phyloP scores from a whole-genome alignment of 2,797 vertebrate genomes.

The Hippocampus kuda region DNA sequence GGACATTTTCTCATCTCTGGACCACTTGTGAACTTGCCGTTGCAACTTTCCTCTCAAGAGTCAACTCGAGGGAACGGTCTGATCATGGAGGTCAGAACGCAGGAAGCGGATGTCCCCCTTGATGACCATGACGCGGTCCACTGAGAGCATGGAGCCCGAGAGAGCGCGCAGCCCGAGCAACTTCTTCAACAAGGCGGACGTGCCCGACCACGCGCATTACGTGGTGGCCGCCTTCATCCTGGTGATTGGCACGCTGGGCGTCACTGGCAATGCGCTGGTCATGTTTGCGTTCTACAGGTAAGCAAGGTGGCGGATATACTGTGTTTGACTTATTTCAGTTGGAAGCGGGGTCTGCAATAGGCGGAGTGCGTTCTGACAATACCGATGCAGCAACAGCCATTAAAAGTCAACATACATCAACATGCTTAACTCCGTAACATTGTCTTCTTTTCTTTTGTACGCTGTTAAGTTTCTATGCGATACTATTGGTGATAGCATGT shows the following conservation, averaged over 20 bases:
- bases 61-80: background rate
- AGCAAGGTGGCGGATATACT: conserved; percentile 6
- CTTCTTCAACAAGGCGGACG: conserved; percentile 58
- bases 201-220: conserved; percentile 67
- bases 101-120: background rate
- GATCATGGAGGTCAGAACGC: background rate
- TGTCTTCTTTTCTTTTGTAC: background rate
- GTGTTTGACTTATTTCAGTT: background rate
- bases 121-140: conserved; percentile 48
- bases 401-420: background rate
- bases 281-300: conserved; percentile 70
- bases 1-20: background rate
- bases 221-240: conserved; percentile 59
- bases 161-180: conserved; percentile 44
- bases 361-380: background rate
- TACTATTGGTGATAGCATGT: too few species aligned
- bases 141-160: conserved; percentile 59
- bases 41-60: background rate
- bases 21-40: background rate
- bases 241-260: conserved; percentile 60
- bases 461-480: background rate
- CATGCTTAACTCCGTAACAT: background rate
- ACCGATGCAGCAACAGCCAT: background rate
- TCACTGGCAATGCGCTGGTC: conserved; percentile 64
- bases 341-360: background rate